Conservation (phyloP, 1,140 invertebrate genomes). For the Caenorhabditis briggsae region DNA sequence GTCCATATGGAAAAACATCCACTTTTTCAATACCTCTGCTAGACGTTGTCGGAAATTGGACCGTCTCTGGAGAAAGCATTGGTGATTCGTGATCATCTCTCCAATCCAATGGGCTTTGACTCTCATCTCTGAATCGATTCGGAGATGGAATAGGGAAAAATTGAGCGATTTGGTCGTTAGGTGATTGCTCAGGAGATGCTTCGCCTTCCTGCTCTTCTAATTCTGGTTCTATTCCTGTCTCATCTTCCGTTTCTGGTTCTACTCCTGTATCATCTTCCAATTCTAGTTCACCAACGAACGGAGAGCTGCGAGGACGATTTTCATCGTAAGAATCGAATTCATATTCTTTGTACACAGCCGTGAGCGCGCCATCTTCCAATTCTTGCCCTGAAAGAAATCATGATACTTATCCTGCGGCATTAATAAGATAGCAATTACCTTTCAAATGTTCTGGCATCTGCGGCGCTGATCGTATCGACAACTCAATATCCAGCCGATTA, state of each 20-base stretch:
- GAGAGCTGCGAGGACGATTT: constrained; percentile 23
- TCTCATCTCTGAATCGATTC: not conserved
- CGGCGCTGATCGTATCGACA: not conserved
- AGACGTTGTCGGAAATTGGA: not conserved
- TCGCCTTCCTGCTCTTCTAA: not conserved
- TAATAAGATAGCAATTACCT: not conserved
- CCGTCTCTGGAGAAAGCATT: constrained; percentile 2
- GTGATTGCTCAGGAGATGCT: not conserved
- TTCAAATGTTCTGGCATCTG: constrained; percentile 16
- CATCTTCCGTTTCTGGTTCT: not conserved
- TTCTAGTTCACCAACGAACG: not conserved
- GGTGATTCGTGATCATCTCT: constrained; percentile 38
- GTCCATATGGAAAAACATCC: constrained; percentile 1
- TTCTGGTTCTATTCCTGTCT: not conserved
- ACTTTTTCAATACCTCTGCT: constrained; percentile 10
- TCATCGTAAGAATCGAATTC: constrained; percentile 45
- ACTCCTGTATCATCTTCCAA: not conserved
- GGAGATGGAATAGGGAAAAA: constrained; percentile 18
- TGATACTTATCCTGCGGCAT: too few species aligned
- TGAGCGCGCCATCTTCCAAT: not conserved
- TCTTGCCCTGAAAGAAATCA: not conserved
- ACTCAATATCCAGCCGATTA: not conserved
- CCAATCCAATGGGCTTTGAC: constrained; percentile 42
- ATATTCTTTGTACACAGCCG: not conserved
- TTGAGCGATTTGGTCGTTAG: constrained; percentile 1